These are phyloP conservation scores for Tachypleus tridentatus DNA, from an alignment of 1,140 invertebrate species.

Conservation along the genomic window DNA sequence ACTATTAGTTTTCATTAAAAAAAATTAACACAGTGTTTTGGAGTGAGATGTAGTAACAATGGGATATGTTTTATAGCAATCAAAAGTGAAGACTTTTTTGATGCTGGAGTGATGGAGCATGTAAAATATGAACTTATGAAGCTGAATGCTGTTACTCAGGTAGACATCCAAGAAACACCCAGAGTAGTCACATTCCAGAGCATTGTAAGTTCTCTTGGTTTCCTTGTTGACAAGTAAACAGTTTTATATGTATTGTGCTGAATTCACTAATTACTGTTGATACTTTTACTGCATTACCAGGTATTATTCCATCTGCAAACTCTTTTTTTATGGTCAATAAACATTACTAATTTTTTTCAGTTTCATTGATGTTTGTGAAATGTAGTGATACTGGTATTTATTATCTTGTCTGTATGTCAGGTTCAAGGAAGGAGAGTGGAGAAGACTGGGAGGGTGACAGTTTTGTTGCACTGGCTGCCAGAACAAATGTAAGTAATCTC, in stretches of 20 bases:
- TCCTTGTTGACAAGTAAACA: not conserved
- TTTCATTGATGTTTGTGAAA: not conserved
- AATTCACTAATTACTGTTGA: too few relatives aligned
- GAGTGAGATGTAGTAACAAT: not conserved
- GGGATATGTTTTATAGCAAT: not conserved
- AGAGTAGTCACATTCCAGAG: conserved; percentile 47
- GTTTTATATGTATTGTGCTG: not conserved
- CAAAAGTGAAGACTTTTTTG: conserved; percentile 56
- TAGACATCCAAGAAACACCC: conserved; percentile 43
- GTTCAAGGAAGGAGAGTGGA: conserved; percentile 47
- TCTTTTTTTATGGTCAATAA: not conserved
- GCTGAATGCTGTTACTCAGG: conserved; percentile 46
- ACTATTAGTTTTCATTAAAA: not conserved
- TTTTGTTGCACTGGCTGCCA: conserved; percentile 53
- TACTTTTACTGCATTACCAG: too few relatives aligned
- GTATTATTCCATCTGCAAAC: not conserved
- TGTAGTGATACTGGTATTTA: conserved; percentile 4
- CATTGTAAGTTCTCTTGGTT: conserved; percentile 39
- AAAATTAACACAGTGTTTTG: conserved; percentile 5
- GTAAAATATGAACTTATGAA: conserved; percentile 47
- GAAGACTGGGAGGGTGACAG: conserved; percentile 43
- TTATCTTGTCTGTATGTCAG: conserved; percentile 27
- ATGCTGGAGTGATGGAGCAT: conserved; percentile 71
- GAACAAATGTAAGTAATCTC: conserved; percentile 48
- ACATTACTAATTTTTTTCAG: conserved; percentile 13